Evolutionary conservation across 2,888 invertebrate species (phyloP).

Genomic region (Drosophila diplacantha): DNA sequence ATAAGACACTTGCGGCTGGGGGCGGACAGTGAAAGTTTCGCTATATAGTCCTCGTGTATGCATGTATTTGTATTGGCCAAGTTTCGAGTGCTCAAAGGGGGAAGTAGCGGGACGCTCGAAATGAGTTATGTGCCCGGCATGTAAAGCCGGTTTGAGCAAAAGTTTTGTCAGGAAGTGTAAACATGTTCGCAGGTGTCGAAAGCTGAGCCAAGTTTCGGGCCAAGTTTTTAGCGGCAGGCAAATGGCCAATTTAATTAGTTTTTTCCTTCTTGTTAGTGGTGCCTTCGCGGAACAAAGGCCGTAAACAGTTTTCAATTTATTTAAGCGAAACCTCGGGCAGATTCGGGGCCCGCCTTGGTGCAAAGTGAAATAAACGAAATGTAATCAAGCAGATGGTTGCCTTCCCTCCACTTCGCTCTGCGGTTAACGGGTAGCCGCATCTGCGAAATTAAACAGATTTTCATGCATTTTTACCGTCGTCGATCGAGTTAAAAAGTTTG

Average conservation of each 20-base stretch:
- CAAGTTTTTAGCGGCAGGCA: conserved; percentile 32
- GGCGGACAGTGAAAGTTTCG: conserved; percentile 29
- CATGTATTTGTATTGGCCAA: conserved; percentile 25
- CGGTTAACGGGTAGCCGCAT: conserved; percentile 44
- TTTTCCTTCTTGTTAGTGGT: conserved; percentile 38
- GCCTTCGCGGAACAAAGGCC: conserved; percentile 35
- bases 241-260: conserved; percentile 61
- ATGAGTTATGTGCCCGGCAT: conserved; percentile 65
- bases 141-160: conserved; percentile 48
- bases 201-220: conserved; percentile 37
- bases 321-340: conserved; percentile 51
- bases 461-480: conserved; percentile 36
- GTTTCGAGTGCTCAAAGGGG: conserved; percentile 28
- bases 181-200: conserved; percentile 58
- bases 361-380: conserved; percentile 45
- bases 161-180: conserved; percentile 49
- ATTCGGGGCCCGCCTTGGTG: conserved; percentile 15
- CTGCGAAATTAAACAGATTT: conserved; percentile 50
- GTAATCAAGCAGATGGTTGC: conserved; percentile 66
- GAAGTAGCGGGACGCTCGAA: conserved; percentile 33
- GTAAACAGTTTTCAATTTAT: conserved; percentile 65
- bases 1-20: conserved; percentile 12
- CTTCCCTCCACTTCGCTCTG: conserved; percentile 10
- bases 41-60: conserved; percentile 8
- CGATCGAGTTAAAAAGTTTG: conserved; percentile 45